Base-by-base conservation (phyloP, 1,140 invertebrate genomes). In the Fragariocoptes setiger region DNA sequence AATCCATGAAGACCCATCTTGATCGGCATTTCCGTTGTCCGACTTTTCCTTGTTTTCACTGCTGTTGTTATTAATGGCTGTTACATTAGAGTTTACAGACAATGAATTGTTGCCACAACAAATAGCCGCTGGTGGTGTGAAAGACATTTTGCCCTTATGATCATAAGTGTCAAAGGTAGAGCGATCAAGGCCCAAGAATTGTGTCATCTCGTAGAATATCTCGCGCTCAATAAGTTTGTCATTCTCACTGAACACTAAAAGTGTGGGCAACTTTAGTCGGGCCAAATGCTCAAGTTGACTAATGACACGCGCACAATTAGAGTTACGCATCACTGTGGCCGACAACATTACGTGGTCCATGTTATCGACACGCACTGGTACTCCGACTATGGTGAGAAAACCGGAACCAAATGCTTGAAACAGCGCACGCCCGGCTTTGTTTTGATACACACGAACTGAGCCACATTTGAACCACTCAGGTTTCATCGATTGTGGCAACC, bases 131-230 rank as follows among this genome's bases (percentile, higher is more conserved):
- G n/a, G n/a, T n/a, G n/a, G n/a, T n/a, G n/a, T n/a, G n/a, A n/a
- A n/a, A n/a, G n/a, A n/a, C n/a, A 31, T 31, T 8, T 31, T n/a
- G 25, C 25, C 25, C 8, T 31, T n/a, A 31, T 31, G 8, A n/a
- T 31, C n/a, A 8, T 8, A 31, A n/a, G n/a, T 31, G 25, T 31
- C 25, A n/a, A 31, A 31, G 25, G 8, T 31, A 8, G 8, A 8
- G 8, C 8, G 25, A 31, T 31, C 25, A 8, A 31, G n/a, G 25
- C 16, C 16, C 37, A 38, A 8, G 8, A 38, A 15, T n/a, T 38
- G n/a, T n/a, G 37, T 19, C 37, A 38, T 38, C 18, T 38, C 37
- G 12, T 38, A n/a, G 37, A 19, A 38, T 5, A 38, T 19, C 37
- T 38, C 18, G 8, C 16, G 8, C n/a, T 38, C 37, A 38, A 38